Evolutionary conservation across 2,113 vertebrate species (phyloP).

Genomic region (Aix galericulata): DNA sequence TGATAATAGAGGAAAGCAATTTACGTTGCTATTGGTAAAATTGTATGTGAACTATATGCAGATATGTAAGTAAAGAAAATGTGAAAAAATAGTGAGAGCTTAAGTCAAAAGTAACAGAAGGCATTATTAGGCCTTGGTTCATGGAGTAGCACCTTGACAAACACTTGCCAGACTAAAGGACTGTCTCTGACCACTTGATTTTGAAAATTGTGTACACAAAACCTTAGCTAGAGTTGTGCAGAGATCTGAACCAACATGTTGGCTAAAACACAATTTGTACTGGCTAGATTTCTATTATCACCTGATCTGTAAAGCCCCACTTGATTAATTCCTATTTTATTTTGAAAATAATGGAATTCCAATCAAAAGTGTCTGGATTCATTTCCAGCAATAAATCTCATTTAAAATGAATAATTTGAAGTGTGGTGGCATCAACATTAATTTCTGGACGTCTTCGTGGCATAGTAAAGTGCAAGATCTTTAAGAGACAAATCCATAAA

Average conservation of each 20-base stretch:
- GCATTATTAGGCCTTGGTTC: neutral
- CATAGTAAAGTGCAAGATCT: neutral
- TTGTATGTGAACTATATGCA: neutral
- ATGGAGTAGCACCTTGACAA: neutral
- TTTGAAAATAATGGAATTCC: neutral
- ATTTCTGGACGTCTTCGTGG: neutral
- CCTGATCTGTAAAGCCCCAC: neutral
- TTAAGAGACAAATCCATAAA: neutral
- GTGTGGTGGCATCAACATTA: neutral
- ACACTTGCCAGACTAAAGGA: neutral
- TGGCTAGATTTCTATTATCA: neutral
- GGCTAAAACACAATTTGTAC: neutral
- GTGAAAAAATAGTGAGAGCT: neutral
- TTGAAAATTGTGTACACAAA: neutral
- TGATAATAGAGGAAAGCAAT: neutral
- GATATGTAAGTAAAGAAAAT: neutral
- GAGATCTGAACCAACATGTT: neutral
- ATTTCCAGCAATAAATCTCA: neutral
- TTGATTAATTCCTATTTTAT: neutral
- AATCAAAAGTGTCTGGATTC: neutral
- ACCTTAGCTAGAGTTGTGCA: neutral
- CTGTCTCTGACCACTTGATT: neutral
- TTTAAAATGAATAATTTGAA: neutral
- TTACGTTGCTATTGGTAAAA: neutral
- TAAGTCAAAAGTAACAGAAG: neutral